phyloP scores from a whole-genome alignment of 2,888 invertebrate genomes.

The Phengaris alcon region DNA sequence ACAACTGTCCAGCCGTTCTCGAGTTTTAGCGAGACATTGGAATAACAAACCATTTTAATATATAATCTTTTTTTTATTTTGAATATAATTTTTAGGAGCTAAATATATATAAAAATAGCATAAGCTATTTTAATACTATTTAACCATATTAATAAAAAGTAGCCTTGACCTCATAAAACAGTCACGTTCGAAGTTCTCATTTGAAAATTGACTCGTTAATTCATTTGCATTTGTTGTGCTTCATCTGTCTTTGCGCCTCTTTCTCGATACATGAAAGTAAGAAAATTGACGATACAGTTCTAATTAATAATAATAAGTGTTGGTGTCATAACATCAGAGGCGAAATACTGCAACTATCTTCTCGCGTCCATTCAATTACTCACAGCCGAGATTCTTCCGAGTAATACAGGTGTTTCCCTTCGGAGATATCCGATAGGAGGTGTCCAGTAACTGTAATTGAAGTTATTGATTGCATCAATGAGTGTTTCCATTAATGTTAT shows the following conservation, averaged over 20 bases:
- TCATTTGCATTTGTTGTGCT: not conserved
- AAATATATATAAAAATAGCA: not conserved
- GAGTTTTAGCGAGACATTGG: too few species aligned
- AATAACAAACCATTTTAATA: too few species aligned
- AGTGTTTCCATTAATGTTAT: slow-evolving; percentile 69
- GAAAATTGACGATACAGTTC: not conserved
- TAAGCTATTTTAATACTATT: not conserved
- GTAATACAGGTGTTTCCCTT: slow-evolving; percentile 42
- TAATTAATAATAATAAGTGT: slow-evolving; percentile 11
- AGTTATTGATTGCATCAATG: slow-evolving; percentile 68
- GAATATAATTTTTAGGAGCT: too few species aligned
- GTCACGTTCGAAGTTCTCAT: not conserved
- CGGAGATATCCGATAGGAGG: slow-evolving; percentile 50
- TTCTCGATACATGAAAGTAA: not conserved
- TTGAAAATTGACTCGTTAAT: not conserved
- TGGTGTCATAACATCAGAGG: slow-evolving; percentile 24
- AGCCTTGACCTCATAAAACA: not conserved
- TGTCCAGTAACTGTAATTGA: slow-evolving; percentile 61
- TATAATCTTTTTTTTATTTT: too few species aligned
- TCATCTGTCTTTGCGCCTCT: not conserved
- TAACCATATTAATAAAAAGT: not conserved
- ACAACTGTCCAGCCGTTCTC: too few species aligned
- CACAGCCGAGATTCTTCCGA: slow-evolving; percentile 31
- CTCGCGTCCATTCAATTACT: slow-evolving; percentile 32
- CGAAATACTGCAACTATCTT: slow-evolving; percentile 29